These are phyloP conservation scores for Sigmodon hispidus DNA, from an alignment of 2,113 vertebrate genomes.

Conservation along the genomic window DNA sequence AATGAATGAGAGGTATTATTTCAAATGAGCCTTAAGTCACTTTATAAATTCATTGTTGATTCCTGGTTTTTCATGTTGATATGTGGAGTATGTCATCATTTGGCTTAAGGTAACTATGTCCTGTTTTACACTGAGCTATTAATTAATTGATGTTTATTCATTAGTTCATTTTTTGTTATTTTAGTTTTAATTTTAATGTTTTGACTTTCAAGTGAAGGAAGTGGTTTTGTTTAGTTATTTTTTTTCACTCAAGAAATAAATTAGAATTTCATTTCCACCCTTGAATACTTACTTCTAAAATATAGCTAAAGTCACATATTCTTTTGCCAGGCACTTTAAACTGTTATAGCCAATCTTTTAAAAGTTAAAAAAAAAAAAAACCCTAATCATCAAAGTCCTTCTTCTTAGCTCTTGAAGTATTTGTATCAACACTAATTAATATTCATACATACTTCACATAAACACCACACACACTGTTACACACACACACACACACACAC, in stretches of 20 bases:
- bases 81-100: background rate
- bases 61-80: slow-evolving; percentile 44
- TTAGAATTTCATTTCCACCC: slow-evolving; percentile 24
- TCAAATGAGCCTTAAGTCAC: background rate
- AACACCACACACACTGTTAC: background rate
- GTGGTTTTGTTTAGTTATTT: slow-evolving; percentile 13
- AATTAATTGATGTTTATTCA: background rate
- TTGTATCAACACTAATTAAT: background rate
- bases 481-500: background rate
- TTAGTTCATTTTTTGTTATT: background rate
- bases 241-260: slow-evolving; percentile 34
- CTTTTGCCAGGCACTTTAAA: slow-evolving; percentile 8
- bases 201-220: background rate
- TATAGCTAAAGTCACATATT: background rate
- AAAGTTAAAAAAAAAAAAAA: background rate
- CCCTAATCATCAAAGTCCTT: background rate
- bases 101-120: background rate
- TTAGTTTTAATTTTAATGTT: slow-evolving; percentile 32
- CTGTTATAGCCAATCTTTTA: slow-evolving; percentile 5
- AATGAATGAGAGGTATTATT: background rate
- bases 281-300: slow-evolving; percentile 29
- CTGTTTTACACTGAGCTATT: slow-evolving; percentile 1
- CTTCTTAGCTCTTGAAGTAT: background rate
- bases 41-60: slow-evolving; percentile 7
- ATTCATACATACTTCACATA: background rate